Conservation (phyloP, 2,888 invertebrate species). For the Rosalia funebris region DNA sequence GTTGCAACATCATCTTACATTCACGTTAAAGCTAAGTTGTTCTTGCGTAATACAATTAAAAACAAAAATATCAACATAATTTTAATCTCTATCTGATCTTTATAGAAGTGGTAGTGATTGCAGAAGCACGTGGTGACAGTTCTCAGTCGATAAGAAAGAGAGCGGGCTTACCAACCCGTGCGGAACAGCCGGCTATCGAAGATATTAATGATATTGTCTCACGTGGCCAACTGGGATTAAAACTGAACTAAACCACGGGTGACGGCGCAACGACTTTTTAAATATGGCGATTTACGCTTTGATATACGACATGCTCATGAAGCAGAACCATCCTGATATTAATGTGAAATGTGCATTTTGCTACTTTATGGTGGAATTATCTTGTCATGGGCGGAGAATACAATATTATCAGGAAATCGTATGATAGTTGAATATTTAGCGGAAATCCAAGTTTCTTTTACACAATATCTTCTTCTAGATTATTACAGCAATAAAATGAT, state of each 20-base stretch:
- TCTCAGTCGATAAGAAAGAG: slow-evolving; percentile 19
- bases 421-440: slow-evolving; percentile 21
- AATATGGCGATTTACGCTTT: slow-evolving; percentile 38
- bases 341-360: slow-evolving; percentile 33
- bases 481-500: slow-evolving; percentile 4
- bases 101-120: not conserved
- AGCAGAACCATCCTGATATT: slow-evolving; percentile 36
- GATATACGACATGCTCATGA: slow-evolving; percentile 37
- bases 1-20: too few relatives aligned
- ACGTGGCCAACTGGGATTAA: slow-evolving; percentile 38
- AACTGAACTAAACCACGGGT: slow-evolving; percentile 38
- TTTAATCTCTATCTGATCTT: too few relatives aligned
- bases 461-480: slow-evolving; percentile 7
- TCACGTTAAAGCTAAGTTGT: too few relatives aligned
- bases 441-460: slow-evolving; percentile 13
- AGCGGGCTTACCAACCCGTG: slow-evolving; percentile 33
- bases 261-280: slow-evolving; percentile 35
- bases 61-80: too few relatives aligned
- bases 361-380: slow-evolving; percentile 41
- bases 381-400: slow-evolving; percentile 35
- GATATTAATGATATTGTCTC: slow-evolving; percentile 45
- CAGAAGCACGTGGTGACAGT: slow-evolving; percentile 15
- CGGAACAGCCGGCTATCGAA: slow-evolving; percentile 39
- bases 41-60: too few relatives aligned
- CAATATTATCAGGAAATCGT: slow-evolving; percentile 25